Evolutionary conservation across 2,888 invertebrate genomes (phyloP).

Genomic region (Drosophila mimetica): DNA sequence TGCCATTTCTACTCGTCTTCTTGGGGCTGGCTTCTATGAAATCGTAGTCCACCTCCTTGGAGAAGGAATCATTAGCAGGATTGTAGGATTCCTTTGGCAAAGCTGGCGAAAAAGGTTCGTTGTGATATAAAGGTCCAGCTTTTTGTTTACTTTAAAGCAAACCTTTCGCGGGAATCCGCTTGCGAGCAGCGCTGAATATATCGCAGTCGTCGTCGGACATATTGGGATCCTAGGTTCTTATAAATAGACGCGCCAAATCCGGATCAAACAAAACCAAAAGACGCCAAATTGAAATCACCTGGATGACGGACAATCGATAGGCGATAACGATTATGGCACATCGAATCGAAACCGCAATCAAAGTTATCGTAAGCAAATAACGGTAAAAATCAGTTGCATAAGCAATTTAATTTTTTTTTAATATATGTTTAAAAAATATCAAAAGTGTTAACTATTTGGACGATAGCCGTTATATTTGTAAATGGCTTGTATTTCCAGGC

Average conservation of each 20-base stretch:
- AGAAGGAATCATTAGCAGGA: constrained; percentile 23
- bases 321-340: neutral
- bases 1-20: constrained; percentile 16
- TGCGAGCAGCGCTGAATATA: constrained; percentile 51
- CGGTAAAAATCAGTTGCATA: too few species aligned
- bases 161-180: constrained; percentile 28
- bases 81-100: constrained; percentile 18
- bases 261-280: neutral
- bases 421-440: neutral
- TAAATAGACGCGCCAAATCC: neutral
- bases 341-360: neutral
- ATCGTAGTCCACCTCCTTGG: constrained; percentile 52
- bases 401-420: too few species aligned
- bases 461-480: too few species aligned
- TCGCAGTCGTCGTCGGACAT: constrained; percentile 68
- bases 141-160: neutral
- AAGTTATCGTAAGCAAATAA: too few species aligned
- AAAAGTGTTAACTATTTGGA: neutral
- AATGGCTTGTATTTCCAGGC: neutral
- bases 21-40: constrained; percentile 34
- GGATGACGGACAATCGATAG: neutral
- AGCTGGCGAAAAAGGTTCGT: constrained; percentile 11
- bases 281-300: neutral
- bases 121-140: neutral
- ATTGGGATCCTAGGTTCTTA: neutral